Conservation (phyloP, 1,140 invertebrate species). For the Varroa destructor region DNA sequence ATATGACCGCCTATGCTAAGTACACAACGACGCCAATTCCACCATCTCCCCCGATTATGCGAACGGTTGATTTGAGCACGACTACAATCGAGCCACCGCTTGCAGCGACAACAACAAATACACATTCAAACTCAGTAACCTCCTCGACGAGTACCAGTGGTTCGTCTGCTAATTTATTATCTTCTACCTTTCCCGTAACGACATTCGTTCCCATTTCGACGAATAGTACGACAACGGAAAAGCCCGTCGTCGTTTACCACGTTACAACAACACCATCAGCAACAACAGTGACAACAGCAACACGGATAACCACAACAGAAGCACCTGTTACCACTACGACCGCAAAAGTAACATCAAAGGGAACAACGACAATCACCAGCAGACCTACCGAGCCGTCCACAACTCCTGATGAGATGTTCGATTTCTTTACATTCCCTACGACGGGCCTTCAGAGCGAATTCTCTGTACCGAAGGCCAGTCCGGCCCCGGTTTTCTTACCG, state of each 20-base stretch:
- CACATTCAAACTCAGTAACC: neutral
- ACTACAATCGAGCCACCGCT: neutral
- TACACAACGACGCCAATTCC: constrained; percentile 25
- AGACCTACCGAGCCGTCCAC: neutral
- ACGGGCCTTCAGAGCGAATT: neutral
- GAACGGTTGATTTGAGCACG: constrained; percentile 16
- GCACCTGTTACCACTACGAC: neutral
- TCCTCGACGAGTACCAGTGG: neutral
- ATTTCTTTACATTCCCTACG: constrained; percentile 27
- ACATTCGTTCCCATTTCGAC: neutral
- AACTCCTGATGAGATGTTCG: constrained; percentile 8
- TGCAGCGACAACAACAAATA: neutral
- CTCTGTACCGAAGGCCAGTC: neutral
- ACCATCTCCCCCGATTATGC: constrained; percentile 15
- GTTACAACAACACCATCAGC: too few relatives aligned
- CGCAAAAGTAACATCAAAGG: neutral
- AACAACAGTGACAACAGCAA: too few relatives aligned
- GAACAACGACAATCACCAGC: neutral
- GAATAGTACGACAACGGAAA: too few relatives aligned
- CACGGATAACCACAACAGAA: too few relatives aligned
- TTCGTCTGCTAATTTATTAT: neutral
- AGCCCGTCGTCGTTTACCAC: too few relatives aligned
- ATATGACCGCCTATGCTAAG: constrained; percentile 26
- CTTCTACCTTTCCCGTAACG: neutral
- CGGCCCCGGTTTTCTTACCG: constrained; percentile 9